Percentiles rank a stretch among this genome's conserved stretches.
Evolutionary conservation across 2,113 vertebrate species (phyloP).

Genomic region (Tenebrosternarchus preto): DNA sequence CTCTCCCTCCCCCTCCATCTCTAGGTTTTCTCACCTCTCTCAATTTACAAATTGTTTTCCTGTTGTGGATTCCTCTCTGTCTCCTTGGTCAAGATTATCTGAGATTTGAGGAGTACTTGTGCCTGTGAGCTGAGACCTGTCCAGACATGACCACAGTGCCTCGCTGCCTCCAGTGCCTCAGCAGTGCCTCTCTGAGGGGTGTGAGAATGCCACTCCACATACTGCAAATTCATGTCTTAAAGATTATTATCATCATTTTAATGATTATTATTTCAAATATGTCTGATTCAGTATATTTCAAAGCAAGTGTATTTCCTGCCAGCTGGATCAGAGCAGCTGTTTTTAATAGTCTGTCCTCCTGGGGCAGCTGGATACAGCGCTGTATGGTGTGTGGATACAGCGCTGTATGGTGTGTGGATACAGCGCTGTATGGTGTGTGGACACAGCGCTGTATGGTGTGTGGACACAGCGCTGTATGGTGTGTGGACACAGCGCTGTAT

Average conservation of each 20-base stretch:
- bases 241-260: too few relatives aligned
- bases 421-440: background rate
- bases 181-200: background rate
- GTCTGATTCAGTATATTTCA: too few relatives aligned
- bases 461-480: background rate
- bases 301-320: too few relatives aligned
- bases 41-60: conserved; percentile 37
- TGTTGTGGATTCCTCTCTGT: conserved; percentile 8
- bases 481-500: background rate
- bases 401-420: background rate
- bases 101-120: conserved; percentile 34
- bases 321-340: too few relatives aligned
- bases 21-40: conserved; percentile 1
- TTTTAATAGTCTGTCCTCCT: too few relatives aligned
- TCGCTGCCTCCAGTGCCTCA: background rate
- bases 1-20: background rate
- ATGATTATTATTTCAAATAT: too few relatives aligned
- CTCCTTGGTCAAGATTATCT: conserved; percentile 32
- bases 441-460: too few relatives aligned
- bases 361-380: too few relatives aligned
- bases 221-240: too few relatives aligned
- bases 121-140: background rate
- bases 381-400: too few relatives aligned
- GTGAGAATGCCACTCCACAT: background rate
- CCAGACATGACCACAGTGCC: conserved; percentile 11